Evolutionary conservation across 2,797 vertebrate genomes (phyloP), one percentile per base, ranked within the genome.

Genomic region (Gobionotothen gibberifrons): DNA sequence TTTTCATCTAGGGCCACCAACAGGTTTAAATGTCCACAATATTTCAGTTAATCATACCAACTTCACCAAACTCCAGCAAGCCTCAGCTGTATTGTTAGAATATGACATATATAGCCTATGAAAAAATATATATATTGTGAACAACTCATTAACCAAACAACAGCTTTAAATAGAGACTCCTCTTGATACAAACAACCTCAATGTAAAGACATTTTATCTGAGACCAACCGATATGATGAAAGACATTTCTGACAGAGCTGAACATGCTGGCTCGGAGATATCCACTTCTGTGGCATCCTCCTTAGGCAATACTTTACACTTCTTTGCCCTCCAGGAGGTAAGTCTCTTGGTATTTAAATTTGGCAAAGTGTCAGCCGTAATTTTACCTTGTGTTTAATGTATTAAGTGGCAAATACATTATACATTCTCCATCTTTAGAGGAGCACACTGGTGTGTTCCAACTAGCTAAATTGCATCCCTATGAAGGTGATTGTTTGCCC

Each of bases 401-500:
- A 56, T 58, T 61, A 53, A 66, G 74, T 57, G 14, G 49, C 43
- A 36, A 16, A 69, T 72, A 61, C 58, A 71, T 53, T 47, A 56
- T 56, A 42, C 4, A 48, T 67, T 17, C 51, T 60, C 68, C n/a
- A 21, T 67, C 10, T 52, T 32, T 4, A 22, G 15, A 80, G 64
- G 21, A 48, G 9, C 56, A 49, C 17, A 52, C 40, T 66, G 74
- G 56, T 69, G 42, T 1, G 4, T 75, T 79, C 39, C 43, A 59
- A 65, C 69, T 49, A 73, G 75, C 67, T 60, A 26, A 26, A 5
- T 26, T 64, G 70, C 78, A 76, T 78, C 75, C 72, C 63, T 48
- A 67, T 76, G 78, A 84, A 75, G 73, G 63, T 76, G 83, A 88
- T 79, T 85, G 85, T 88, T 90, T 88, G 82, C 83, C 68, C 85